Percentiles rank a stretch among this genome's conserved stretches.
Conservation (phyloP, 2,888 invertebrate genomes). For the Smittia aterrima region DNA sequence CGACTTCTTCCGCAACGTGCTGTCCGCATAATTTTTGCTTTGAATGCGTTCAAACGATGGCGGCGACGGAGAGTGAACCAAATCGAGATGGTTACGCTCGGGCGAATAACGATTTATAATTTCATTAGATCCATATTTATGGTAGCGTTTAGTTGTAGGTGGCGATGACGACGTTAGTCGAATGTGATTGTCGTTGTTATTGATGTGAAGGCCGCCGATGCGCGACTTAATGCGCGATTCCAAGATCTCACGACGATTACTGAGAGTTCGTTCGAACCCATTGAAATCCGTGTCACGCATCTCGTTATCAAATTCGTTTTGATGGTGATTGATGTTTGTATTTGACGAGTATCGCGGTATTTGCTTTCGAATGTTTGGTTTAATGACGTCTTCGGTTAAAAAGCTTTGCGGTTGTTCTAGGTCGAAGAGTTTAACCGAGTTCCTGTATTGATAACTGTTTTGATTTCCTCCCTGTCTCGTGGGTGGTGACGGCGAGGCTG, state of each 20-base stretch:
- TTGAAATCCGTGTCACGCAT: conserved; percentile 51
- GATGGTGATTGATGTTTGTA: conserved; percentile 3
- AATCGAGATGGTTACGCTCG: conserved; percentile 49
- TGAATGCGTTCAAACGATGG: conserved; percentile 49
- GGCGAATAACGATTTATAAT: conserved; percentile 49
- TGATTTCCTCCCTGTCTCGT: not conserved
- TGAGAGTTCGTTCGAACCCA: conserved; percentile 51
- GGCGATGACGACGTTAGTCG: conserved; percentile 60
- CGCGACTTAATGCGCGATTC: conserved; percentile 73
- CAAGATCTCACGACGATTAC: conserved; percentile 69
- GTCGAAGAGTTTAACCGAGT: conserved; percentile 10
- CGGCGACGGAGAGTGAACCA: conserved; percentile 48
- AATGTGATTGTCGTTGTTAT: conserved; percentile 31
- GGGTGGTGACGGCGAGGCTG: conserved; percentile 44
- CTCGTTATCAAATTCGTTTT: conserved; percentile 49
- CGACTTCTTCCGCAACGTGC: conserved; percentile 49
- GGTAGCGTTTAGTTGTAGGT: conserved; percentile 55
- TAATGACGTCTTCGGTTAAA: conserved; percentile 3
- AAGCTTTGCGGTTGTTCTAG: not conserved
- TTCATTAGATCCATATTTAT: conserved; percentile 48
- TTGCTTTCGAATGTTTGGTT: conserved; percentile 22
- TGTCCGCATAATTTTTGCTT: conserved; percentile 24
- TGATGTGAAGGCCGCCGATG: conserved; percentile 44
- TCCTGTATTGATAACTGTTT: conserved; percentile 10
- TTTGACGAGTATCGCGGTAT: conserved; percentile 20